Conservation (phyloP, 2,888 invertebrate species). For the Ophioninae sp. region DNA sequence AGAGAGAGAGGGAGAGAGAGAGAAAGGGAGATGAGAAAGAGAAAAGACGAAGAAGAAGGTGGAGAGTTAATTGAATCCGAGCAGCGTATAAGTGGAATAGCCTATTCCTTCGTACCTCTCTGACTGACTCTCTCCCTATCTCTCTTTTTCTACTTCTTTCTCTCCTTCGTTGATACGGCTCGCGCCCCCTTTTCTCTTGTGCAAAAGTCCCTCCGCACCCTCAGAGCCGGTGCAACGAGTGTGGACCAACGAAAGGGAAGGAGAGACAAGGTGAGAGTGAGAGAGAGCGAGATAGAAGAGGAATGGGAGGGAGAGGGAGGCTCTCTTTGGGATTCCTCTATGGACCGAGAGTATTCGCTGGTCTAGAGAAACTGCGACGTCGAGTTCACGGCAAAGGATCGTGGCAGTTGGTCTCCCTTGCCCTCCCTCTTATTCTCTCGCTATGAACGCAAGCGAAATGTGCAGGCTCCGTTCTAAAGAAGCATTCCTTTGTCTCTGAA, state of each 20-base stretch:
- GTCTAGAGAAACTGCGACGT: constrained; percentile 32
- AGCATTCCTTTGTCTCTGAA: constrained; percentile 80
- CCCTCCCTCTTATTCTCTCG: constrained; percentile 55
- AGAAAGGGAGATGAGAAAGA: constrained; percentile 73
- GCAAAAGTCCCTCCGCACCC: constrained; percentile 63
- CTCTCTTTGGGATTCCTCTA: constrained; percentile 59
- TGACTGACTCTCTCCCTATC: constrained; percentile 47
- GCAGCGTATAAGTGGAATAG: constrained; percentile 81
- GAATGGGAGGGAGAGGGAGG: constrained; percentile 6
- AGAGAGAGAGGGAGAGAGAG: constrained; percentile 75
- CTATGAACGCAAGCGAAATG: constrained; percentile 68
- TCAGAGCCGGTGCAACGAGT: constrained; percentile 52
- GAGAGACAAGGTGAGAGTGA: constrained; percentile 6
- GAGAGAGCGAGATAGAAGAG: constrained; percentile 4
- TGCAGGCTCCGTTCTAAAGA: constrained; percentile 63
- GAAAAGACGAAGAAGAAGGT: constrained; percentile 70
- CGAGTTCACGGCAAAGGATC: constrained; percentile 55
- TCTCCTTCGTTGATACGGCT: constrained; percentile 53
- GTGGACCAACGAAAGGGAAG: constrained; percentile 15
- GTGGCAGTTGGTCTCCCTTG: constrained; percentile 44
- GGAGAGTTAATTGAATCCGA: constrained; percentile 80
- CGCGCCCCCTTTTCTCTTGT: constrained; percentile 75
- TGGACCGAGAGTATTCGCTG: constrained; percentile 22
- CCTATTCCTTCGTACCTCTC: constrained; percentile 76
- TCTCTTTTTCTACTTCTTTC: constrained; percentile 37